phyloP scores from a whole-genome alignment of 2,797 vertebrate genomes.

The Botia kubotai region DNA sequence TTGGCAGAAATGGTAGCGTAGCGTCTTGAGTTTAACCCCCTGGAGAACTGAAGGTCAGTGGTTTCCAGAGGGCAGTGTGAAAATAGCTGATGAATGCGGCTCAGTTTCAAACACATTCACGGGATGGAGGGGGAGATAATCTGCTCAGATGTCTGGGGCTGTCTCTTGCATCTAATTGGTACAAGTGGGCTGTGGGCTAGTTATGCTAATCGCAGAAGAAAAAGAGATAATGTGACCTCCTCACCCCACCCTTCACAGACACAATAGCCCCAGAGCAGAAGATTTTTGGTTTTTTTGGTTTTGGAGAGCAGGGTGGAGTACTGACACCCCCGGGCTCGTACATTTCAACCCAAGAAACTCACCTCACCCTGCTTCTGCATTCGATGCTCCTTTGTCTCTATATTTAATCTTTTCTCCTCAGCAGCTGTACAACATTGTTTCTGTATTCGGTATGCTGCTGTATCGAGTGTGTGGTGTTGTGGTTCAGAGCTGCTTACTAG shows the following conservation, averaged over 20 bases:
- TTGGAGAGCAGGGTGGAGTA: not conserved
- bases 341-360: constrained; percentile 3
- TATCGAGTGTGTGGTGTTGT: too few relatives aligned
- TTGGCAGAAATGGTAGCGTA: constrained; percentile 17
- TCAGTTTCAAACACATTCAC: constrained; percentile 47
- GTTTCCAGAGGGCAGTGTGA: constrained; percentile 23
- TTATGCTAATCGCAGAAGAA: constrained; percentile 34
- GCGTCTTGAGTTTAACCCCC: not conserved
- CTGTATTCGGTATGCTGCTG: too few relatives aligned
- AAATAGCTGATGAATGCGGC: constrained; percentile 30
- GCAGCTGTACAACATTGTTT: too few relatives aligned
- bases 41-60: constrained; percentile 37
- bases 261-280: constrained; percentile 18
- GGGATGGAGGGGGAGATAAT: constrained; percentile 15
- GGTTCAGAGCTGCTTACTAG: too few relatives aligned
- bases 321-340: constrained; percentile 12
- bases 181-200: constrained; percentile 25
- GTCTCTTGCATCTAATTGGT: constrained; percentile 37
- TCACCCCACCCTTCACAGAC: not conserved
- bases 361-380: not conserved
- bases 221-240: constrained; percentile 5
- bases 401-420: too few relatives aligned
- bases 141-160: constrained; percentile 5
- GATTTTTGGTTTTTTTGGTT: not conserved
- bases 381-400: too few relatives aligned